Conservation (phyloP, 53 echinoderm and acorn worm genomes). For the Actinopyga echinites region DNA sequence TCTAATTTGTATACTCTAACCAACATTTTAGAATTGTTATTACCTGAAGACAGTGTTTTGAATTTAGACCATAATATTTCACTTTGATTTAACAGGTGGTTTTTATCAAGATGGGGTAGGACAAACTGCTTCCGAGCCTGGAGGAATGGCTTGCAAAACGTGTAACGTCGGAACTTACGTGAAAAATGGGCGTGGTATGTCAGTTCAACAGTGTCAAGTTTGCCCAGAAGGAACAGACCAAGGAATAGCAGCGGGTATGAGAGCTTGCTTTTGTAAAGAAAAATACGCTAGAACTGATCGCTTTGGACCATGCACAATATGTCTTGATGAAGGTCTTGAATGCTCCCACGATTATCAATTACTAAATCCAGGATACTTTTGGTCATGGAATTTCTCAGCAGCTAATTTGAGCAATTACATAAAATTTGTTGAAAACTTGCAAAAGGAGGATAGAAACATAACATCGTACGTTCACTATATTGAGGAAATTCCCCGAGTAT, state of each 20-base stretch:
- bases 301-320: background rate
- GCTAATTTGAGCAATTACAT: slow-evolving; percentile 11
- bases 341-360: background rate
- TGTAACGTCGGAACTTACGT: slow-evolving; percentile 30
- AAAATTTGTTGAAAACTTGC: background rate
- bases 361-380: too few species aligned
- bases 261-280: slow-evolving; percentile 31
- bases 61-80: background rate
- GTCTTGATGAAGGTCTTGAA: background rate
- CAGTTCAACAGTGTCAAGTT: background rate
- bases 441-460: background rate
- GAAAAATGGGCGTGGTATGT: background rate
- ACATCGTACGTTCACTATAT: background rate
- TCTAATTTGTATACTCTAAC: too few species aligned
- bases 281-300: slow-evolving; percentile 14
- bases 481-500: background rate
- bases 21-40: too few species aligned
- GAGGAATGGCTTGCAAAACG: background rate
- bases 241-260: background rate
- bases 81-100: background rate
- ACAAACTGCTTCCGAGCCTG: too few species aligned
- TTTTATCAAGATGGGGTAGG: slow-evolving; percentile 22
- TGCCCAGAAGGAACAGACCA: slow-evolving; percentile 28
- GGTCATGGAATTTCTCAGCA: slow-evolving; percentile 1
- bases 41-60: too few species aligned